Base-by-base conservation (phyloP, 2,113 vertebrate species). In the Bubo blakistoni region DNA sequence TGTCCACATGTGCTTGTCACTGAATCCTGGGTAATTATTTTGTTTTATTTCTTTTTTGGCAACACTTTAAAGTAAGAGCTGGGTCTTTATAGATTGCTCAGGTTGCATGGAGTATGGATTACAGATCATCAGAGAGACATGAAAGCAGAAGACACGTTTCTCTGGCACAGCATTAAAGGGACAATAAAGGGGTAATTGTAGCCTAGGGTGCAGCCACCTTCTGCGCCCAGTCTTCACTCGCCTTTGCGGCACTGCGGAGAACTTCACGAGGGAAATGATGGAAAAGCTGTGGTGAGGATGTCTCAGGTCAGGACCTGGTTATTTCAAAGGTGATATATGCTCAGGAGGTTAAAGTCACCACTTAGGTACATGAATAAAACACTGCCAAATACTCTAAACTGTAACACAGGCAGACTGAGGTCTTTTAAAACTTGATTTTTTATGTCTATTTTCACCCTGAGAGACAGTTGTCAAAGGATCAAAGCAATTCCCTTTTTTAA, bases 81-180 rank as follows among this genome's bases (percentile, higher is more conserved):
- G 70, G 73, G 70, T 94, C 96, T 97, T 96, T 97, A 91, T 92
- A 89, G 95, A 94, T 96, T 95, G 91, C 89, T 96, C 97, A 96
- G 94, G 89, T 97, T 96, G 93, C 85, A 62, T 16, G 9, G 84
- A 78, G 94, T 95, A 90, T 94, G 89, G 94, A 95, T 96, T 92
- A 86, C 81, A 94, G 94, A 96, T 96, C 86, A 47, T 95, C 94
- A 91, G 93, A 95, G 87, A 83, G 67, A 96, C 94, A 95, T 96
- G 93, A 97, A 96, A 97, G 95, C 51, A 81, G 87, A 44, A 86
- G 91, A 81, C 91, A 91, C 3, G 6, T 94, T 95, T 94, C 63
- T 94, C 91, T 97, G 96, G 95, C 97, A 86, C 55, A 52, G 79
- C 93, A 94, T 97, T 97, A 97, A 97, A 97, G 84, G 78, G 92